A percentile compares a stretch with the other conserved stretches of the same genome.
phyloP scores from a whole-genome alignment of 2,113 vertebrate genomes.

The Vanacampus margaritifer region DNA sequence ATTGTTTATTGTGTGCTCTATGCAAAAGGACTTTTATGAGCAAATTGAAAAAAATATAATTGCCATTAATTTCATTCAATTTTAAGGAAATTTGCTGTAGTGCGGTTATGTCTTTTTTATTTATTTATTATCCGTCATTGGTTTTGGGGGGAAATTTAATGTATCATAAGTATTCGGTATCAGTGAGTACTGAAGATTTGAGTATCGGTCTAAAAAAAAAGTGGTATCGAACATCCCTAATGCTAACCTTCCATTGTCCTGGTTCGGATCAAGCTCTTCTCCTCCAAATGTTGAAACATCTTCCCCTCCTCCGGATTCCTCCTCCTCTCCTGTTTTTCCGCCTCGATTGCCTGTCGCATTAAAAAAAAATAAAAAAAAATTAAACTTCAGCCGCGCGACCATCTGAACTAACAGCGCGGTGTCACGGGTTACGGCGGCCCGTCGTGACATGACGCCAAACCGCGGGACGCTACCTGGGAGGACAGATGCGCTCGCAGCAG shows the following conservation, averaged over 20 bases:
- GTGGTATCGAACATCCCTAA: too few species aligned
- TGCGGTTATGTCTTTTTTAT: too few species aligned
- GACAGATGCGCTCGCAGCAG: constrained; percentile 68
- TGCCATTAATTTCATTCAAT: too few species aligned
- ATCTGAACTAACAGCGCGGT: constrained; percentile 51
- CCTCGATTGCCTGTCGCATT: constrained; percentile 36
- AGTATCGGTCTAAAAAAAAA: too few species aligned
- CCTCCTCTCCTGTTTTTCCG: constrained; percentile 22
- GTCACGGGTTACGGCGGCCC: constrained; percentile 20
- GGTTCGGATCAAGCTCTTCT: constrained; percentile 64
- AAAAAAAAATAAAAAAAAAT: neutral
- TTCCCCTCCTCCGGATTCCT: constrained; percentile 68
- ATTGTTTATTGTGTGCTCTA: too few species aligned
- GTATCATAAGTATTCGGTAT: too few species aligned
- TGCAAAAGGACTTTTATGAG: too few species aligned
- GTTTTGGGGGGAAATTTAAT: too few species aligned
- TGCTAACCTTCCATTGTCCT: neutral
- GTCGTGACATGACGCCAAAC: constrained; percentile 17
- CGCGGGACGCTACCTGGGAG: constrained; percentile 68
- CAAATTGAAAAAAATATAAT: too few species aligned
- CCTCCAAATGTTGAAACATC: constrained; percentile 55
- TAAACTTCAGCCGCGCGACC: neutral
- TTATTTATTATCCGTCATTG: too few species aligned
- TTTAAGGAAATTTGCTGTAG: too few species aligned
- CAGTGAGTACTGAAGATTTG: too few species aligned